phyloP scores from a whole-genome alignment of 2,888 invertebrate species.

The Choristoneura rosaceana region DNA sequence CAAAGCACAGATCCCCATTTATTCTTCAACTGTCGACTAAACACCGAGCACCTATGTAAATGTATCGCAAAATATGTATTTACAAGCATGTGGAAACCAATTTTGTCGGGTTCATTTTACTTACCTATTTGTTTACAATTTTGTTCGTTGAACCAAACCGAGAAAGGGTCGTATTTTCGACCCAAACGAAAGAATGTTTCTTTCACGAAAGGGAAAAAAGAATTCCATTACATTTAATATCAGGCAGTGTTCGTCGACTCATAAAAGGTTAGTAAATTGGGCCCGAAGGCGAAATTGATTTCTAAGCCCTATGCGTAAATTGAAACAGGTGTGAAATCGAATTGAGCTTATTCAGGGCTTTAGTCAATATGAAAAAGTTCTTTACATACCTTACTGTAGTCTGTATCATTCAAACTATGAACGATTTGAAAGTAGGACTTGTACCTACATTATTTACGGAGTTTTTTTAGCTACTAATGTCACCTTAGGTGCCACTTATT shows the following conservation, averaged over 20 bases:
- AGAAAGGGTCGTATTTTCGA: slow-evolving; percentile 12
- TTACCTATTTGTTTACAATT: slow-evolving; percentile 4
- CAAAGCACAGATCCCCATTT: no score
- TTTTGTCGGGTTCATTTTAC: slow-evolving; percentile 12
- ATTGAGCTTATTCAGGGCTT: background rate
- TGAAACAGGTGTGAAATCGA: slow-evolving; percentile 14
- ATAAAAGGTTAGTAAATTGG: slow-evolving; percentile 13
- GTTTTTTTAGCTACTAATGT: no score
- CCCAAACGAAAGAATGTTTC: slow-evolving; percentile 3
- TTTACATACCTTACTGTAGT: background rate
- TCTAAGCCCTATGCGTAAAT: slow-evolving; percentile 9
- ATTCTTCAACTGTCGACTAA: no score
- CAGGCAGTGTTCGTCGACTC: background rate
- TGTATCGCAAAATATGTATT: background rate
- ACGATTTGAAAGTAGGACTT: background rate
- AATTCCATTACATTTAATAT: slow-evolving; percentile 43
- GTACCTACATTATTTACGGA: no score
- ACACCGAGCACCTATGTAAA: background rate
- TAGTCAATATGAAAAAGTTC: background rate
- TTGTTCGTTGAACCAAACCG: slow-evolving; percentile 6
- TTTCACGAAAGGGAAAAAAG: slow-evolving; percentile 39
- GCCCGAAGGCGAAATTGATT: slow-evolving; percentile 9
- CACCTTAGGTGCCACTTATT: no score
- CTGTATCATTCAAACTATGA: background rate
- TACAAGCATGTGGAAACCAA: slow-evolving; percentile 1